Evolutionary conservation across 1,140 invertebrate species (phyloP), one percentile per base, ranked within the genome.

Genomic region (Drosophila pseudoananassae): DNA sequence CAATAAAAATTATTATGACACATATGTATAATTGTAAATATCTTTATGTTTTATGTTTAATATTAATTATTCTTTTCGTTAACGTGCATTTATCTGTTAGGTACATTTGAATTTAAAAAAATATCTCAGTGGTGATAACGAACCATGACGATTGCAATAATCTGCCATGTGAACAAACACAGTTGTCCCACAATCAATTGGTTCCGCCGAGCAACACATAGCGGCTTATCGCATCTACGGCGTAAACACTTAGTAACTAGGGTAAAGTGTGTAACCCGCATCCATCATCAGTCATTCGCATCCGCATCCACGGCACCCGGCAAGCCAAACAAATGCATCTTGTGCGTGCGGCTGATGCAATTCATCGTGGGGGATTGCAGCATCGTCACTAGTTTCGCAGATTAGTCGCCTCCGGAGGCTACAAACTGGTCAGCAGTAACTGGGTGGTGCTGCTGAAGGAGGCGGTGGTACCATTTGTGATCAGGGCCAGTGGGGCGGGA

Each of bases 261-360:
- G 49, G 31, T n/a, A 38, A 23, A 38, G 20, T 45, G 38, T 45
- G 53, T n/a, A 43, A 43, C 5, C 40, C 40, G 40, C 40, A 43
- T 43, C 40, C 40, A 43, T 17, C 40, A 43, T 14, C 33, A 43
- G 4, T 8, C 40, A 17, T 17, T 14, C 40, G 15, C 14, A 43
- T 15, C 50, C 17, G 47, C 33, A 40, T 29, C 49, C 53, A 53
- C 9, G 47, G 36, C 6, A 43, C 9, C 40, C 61, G 69, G 49
- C 33, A 58, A 66, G 43, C 31, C 63, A 58, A 68, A 59, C 17
- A 64, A 55, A 69, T 15, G 45, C 17, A 8, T 33, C 17, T 57
- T 9, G 46, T 46, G 74, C 29, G 40, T 33, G 31, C 31, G 72
- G 74, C 79, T 82, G 79, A 82, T 82, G 79, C 69, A 82, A 82